Conservation (phyloP, 2,888 invertebrate species). For the Cerastis rubricosa region DNA sequence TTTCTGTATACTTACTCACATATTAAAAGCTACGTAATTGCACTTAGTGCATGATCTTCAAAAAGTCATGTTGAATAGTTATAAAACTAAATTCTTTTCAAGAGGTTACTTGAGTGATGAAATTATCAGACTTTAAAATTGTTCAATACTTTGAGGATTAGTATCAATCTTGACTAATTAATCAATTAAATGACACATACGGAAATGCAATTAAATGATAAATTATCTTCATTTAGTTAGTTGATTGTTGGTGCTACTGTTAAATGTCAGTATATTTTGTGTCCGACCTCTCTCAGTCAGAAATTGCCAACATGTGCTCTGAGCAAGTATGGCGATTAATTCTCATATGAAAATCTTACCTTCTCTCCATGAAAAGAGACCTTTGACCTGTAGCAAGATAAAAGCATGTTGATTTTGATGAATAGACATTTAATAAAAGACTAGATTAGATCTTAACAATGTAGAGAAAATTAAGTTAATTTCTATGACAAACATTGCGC, state of each 20-base stretch:
- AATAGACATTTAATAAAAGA: neutral
- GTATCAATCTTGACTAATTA: neutral
- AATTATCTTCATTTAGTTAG: neutral
- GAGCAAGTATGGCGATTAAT: too few relatives aligned
- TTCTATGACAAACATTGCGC: too few relatives aligned
- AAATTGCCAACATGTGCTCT: neutral
- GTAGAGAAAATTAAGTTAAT: too few relatives aligned
- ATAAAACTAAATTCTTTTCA: constrained; percentile 5
- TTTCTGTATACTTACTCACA: neutral
- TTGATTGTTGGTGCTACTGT: too few relatives aligned
- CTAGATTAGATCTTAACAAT: neutral
- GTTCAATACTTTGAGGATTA: neutral
- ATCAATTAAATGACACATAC: neutral
- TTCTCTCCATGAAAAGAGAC: neutral
- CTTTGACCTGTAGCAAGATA: neutral
- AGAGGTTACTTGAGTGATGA: neutral
- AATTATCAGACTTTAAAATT: neutral
- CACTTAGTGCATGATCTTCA: neutral
- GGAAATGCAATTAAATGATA: neutral
- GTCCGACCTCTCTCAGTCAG: neutral
- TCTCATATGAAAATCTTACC: neutral
- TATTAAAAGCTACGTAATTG: neutral
- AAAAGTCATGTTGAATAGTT: neutral
- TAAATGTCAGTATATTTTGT: neutral
- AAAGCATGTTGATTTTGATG: neutral